A percentile compares a stretch with the other conserved stretches of the same genome.
Evolutionary conservation across 2,888 invertebrate species (phyloP).

Genomic region (Octodonta nipae): DNA sequence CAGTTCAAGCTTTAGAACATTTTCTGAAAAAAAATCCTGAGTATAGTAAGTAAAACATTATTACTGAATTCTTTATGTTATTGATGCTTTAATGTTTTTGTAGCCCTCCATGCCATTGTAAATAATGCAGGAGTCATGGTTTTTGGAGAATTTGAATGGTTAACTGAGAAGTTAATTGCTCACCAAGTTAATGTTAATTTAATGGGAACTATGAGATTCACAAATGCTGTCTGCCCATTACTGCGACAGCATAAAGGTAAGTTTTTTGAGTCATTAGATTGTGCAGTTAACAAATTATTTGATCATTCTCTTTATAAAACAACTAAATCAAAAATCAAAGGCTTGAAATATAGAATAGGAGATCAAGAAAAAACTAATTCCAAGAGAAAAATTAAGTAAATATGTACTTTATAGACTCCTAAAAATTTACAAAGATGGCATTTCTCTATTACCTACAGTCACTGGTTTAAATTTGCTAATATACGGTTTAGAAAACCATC

Average conservation of each 20-base stretch:
- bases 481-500: too few relatives aligned
- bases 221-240: conserved; percentile 57
- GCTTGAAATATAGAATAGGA: too few relatives aligned
- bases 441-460: too few relatives aligned
- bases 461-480: too few relatives aligned
- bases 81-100: conserved; percentile 12
- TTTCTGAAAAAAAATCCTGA: conserved; percentile 39
- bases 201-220: conserved; percentile 67
- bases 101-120: conserved; percentile 65
- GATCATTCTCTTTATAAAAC: too few relatives aligned
- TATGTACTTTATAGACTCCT: too few relatives aligned
- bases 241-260: conserved; percentile 44
- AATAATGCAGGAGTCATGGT: conserved; percentile 88
- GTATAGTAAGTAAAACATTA: conserved; percentile 21
- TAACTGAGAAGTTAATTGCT: conserved; percentile 53
- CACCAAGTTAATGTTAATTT: conserved; percentile 68
- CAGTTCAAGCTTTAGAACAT: conserved; percentile 36
- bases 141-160: conserved; percentile 86
- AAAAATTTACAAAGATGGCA: too few relatives aligned
- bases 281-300: too few relatives aligned
- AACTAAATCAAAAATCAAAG: too few relatives aligned
- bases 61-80: not conserved
- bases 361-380: too few relatives aligned
- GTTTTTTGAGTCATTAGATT: too few relatives aligned
- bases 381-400: too few relatives aligned